A percentile compares a stretch with the other conserved stretches of the same genome.
These are phyloP conservation scores for Hoplostethus atlanticus DNA, from an alignment of 2,797 vertebrate species.

Conservation along the genomic window DNA sequence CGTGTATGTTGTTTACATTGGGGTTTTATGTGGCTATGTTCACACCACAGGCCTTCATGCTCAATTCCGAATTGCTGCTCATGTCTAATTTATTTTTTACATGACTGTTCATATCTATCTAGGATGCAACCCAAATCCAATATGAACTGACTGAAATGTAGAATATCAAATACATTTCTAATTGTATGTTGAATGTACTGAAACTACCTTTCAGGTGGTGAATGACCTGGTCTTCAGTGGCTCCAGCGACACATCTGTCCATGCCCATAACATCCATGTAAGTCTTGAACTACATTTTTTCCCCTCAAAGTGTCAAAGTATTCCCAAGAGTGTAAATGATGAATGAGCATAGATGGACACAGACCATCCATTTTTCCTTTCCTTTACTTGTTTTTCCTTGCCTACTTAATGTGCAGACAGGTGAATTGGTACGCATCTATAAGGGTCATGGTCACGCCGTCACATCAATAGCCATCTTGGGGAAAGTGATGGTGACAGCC, in stretches of 20 bases:
- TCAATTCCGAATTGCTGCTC: too few species aligned
- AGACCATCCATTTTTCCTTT: background rate
- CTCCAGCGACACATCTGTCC: constrained; percentile 96
- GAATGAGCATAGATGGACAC: too few species aligned
- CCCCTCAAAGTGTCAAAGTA: background rate
- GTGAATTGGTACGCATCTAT: constrained; percentile 93
- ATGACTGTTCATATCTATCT: too few species aligned
- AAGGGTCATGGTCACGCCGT: constrained; percentile 95
- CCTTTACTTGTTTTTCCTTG: background rate
- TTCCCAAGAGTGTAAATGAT: too few species aligned
- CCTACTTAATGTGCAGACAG: constrained; percentile 83
- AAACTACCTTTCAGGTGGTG: constrained; percentile 87
- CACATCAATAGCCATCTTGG: constrained; percentile 93
- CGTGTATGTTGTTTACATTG: too few species aligned
- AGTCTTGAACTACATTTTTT: constrained; percentile 64
- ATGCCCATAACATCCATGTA: constrained; percentile 97
- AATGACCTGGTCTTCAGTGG: constrained; percentile 98
- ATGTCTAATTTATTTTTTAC: too few species aligned
- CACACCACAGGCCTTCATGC: too few species aligned
- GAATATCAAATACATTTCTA: background rate
- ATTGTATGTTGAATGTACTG: background rate
- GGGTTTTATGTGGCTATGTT: too few species aligned
- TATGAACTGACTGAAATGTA: background rate
- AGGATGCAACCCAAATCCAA: too few species aligned
- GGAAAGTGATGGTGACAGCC: constrained; percentile 97